Evolutionary conservation across 2,888 invertebrate species (phyloP), one percentile per base, ranked within the genome.

Genomic region (Zaprionus lineosus): DNA sequence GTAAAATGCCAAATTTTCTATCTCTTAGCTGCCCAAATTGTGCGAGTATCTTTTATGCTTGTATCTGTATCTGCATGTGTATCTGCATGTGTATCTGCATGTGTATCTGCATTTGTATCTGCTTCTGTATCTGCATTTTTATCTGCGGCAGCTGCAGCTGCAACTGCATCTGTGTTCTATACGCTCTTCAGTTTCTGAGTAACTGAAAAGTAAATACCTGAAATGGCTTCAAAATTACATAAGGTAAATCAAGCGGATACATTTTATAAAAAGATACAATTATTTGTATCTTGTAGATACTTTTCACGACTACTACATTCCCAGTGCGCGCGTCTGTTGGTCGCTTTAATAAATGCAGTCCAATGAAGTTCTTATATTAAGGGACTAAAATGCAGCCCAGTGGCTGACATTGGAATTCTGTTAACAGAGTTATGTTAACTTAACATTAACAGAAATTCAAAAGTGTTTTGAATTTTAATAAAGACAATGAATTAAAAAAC

Each of bases 1-100:
- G 84, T 84, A 81, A 81, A 84, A 84, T 81, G 84, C 82, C 77
- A 78, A 81, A 57, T 76, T 53, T 31, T 63, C 55, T 48, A 19
- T 52, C 48, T 57, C 29, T 26, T 46, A 12, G 14, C 36, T 24
- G 24, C 8, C 24, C 4, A 24, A 24, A 6, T 8, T 24, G 8
- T 24, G 24, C 24, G 24, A 24, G 24, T 24, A 24, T n/a, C 24
- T 24, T 24, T n/a, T 24, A n/a, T 24, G n/a, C 24, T 24, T 24
- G 24, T 24, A 24, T 24, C 24, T 24, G 3, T 5, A 21, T 50
- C 29, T 15, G 15, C 37, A 28, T n/a, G 9, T 34, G 19, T 31
- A 31, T 44, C 31, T 33, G n/a, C n/a, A 24, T 24, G n/a, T 34
- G 28, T 16, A 39, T 33, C 16, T 52, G 21, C 46, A 40, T 11